Evolutionary conservation across 2,888 invertebrate genomes (phyloP).

Genomic region (Cataglyphis altisquamis): DNA sequence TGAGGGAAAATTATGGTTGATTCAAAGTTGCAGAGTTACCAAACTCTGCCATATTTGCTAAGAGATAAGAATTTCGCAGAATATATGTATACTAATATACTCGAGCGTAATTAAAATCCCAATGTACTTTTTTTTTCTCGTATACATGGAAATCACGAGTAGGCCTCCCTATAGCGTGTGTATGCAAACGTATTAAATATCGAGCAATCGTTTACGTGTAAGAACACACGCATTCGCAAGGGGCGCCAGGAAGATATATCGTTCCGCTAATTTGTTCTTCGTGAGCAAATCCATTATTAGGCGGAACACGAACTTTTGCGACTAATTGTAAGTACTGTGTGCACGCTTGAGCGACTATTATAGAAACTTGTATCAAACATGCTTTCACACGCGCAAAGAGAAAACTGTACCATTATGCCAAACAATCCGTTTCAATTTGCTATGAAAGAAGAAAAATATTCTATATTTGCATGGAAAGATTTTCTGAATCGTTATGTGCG

Average conservation of each 20-base stretch:
- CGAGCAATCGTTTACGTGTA: slow-evolving; percentile 78
- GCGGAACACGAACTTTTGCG: slow-evolving; percentile 81
- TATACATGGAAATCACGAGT: slow-evolving; percentile 62
- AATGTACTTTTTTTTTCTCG: slow-evolving; percentile 36
- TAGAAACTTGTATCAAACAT: slow-evolving; percentile 57
- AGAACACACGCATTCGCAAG: slow-evolving; percentile 76
- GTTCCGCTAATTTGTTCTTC: slow-evolving; percentile 83
- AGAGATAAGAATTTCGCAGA: slow-evolving; percentile 64
- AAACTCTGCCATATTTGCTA: slow-evolving; percentile 16
- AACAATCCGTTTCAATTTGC: background rate
- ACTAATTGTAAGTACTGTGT: slow-evolving; percentile 72
- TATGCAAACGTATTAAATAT: slow-evolving; percentile 83
- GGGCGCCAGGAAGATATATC: slow-evolving; percentile 83
- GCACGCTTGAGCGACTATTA: slow-evolving; percentile 54
- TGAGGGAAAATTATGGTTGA: background rate
- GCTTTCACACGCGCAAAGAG: slow-evolving; percentile 23
- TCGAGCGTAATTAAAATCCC: slow-evolving; percentile 66
- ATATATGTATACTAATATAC: slow-evolving; percentile 55
- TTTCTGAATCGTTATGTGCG: background rate
- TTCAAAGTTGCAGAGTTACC: slow-evolving; percentile 12
- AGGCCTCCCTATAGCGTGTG: slow-evolving; percentile 34
- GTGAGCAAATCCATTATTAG: slow-evolving; percentile 84
- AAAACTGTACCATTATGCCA: slow-evolving; percentile 14
- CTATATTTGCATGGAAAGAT: background rate
- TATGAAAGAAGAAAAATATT: background rate